A percentile compares a stretch with the other conserved stretches of the same genome.
Evolutionary conservation across 2,113 vertebrate species (phyloP).

Genomic region (Paraplagusia blochii): DNA sequence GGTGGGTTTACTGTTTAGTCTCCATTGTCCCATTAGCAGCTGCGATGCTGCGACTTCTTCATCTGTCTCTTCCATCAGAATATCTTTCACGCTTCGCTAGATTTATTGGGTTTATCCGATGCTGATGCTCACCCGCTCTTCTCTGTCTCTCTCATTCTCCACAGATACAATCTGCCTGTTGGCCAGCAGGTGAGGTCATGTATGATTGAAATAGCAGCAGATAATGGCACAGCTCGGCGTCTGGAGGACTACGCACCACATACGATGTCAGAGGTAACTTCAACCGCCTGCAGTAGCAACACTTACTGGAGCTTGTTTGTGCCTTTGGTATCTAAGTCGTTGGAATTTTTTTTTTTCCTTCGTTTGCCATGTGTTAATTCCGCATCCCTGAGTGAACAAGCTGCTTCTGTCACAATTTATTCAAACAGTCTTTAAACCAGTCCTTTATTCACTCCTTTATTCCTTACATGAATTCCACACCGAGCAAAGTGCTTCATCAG

Average conservation of each 20-base stretch:
- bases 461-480: not conserved
- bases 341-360: too few relatives aligned
- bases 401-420: not conserved
- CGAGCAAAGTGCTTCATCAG: not conserved
- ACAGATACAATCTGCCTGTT: conserved; percentile 78
- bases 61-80: conserved; percentile 46
- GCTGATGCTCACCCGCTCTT: conserved; percentile 56
- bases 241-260: conserved; percentile 64
- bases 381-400: not conserved
- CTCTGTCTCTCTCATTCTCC: conserved; percentile 27
- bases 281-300: conserved; percentile 24
- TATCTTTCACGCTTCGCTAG: conserved; percentile 67
- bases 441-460: not conserved
- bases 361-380: too few relatives aligned
- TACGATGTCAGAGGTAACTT: conserved; percentile 73
- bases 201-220: conserved; percentile 80
- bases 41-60: conserved; percentile 47
- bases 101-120: conserved; percentile 64
- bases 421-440: not conserved
- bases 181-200: conserved; percentile 71
- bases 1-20: conserved; percentile 44
- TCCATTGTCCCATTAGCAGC: conserved; percentile 58
- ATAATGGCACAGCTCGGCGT: conserved; percentile 70
- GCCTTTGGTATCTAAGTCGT: too few relatives aligned
- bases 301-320: conserved; percentile 1